Evolutionary conservation across 2,113 vertebrate species (phyloP).

Genomic region (Varanus salvator): DNA sequence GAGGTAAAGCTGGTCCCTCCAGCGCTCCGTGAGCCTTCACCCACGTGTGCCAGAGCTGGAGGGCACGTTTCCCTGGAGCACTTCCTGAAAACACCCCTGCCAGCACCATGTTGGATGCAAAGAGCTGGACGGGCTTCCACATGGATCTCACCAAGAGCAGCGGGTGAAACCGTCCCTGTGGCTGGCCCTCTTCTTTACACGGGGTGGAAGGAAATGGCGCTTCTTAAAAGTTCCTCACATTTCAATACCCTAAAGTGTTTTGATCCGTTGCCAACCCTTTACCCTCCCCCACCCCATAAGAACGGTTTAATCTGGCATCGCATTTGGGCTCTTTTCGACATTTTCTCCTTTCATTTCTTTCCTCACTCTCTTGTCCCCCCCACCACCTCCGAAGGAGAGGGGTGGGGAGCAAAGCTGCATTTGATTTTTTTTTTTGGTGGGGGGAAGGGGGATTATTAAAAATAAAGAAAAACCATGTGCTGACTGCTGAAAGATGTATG

Average conservation of each 20-base stretch:
- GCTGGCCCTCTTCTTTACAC: background rate
- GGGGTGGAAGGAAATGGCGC: background rate
- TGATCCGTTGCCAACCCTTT: background rate
- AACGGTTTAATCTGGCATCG: background rate
- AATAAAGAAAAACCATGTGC: conserved; percentile 30
- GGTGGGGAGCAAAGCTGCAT: background rate
- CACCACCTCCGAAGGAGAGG: background rate
- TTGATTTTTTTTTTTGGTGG: background rate
- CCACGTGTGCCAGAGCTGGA: too few relatives aligned
- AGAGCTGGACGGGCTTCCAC: background rate
- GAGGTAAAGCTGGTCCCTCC: background rate
- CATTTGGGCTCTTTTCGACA: fast-evolving
- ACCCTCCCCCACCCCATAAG: background rate
- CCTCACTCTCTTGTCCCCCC: background rate
- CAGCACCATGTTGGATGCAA: background rate
- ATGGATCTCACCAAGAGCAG: background rate
- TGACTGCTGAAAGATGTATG: background rate
- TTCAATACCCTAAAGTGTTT: conserved; percentile 7
- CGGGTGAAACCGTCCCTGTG: background rate
- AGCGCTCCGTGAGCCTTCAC: background rate
- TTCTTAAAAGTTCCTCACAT: background rate
- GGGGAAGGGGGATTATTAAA: background rate
- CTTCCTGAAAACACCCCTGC: background rate
- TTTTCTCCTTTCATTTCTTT: conserved; percentile 14
- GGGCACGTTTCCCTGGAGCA: background rate